Evolutionary conservation across 2,888 invertebrate genomes (phyloP), one percentile per base, ranked within the genome.

Genomic region (Oscheius sp.): DNA sequence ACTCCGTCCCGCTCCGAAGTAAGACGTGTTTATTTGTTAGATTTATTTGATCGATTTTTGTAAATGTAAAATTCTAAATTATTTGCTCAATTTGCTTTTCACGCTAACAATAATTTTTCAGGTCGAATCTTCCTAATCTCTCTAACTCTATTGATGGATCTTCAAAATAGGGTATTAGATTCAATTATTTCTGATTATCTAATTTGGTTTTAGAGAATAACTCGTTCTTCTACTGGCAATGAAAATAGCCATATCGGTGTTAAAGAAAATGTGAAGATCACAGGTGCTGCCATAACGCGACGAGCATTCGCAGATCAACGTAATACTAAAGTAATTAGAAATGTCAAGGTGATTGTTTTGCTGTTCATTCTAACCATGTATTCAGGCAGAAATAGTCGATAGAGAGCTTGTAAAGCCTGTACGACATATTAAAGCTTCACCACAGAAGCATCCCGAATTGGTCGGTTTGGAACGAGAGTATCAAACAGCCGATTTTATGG

Each of bases 401-500:
- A 41, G 9, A 38, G 2, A 17, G 41, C 9, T 26, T 14, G 22
- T 26, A 2, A 49, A 63, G 28, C n/a, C 14, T 22, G 6, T 14
- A 8, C 30, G 24, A 8, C 26, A 8, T 9, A 38, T 44, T 22
- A 30, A 56, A 30, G 24, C 6, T 9, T 62, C 45, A 5, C 47
- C 45, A 22, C 26, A 9, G 20, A 38, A 24, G n/a, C 41, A 59
- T 17, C 67, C 67, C 0, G 67, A 67, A 22, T 24, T 67, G 4
- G 49, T 14, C 1, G 67, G 67, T n/a, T 24, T 67, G 1, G 70
- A 73, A 12, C 56, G 69, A 17, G 71, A 74, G 67, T 36, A 56
- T 9, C 65, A 68, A 20, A 68, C 69, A 12, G 90, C 92, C 17
- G 91, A 92, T 78, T 95, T 95, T 86, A 92, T 92, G 33, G 92